These are phyloP conservation scores for Hydropsyche betteni DNA, from an alignment of 2,888 invertebrate species.

Conservation along the genomic window DNA sequence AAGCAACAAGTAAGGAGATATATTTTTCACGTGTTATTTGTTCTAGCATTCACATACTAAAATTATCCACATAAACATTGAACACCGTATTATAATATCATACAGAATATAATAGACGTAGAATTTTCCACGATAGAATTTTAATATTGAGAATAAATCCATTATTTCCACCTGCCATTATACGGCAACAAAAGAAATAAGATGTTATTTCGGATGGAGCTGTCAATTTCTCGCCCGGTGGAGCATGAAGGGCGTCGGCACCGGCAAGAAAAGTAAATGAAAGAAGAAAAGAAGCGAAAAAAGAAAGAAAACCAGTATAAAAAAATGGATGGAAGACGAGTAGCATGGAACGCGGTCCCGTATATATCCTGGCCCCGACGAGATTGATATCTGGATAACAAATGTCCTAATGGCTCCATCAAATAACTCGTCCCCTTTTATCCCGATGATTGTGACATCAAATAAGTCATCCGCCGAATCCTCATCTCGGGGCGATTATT, in stretches of 20 bases:
- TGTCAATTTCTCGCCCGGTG: slow-evolving; percentile 40
- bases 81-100: too few relatives aligned
- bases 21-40: too few relatives aligned
- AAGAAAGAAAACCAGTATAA: slow-evolving; percentile 1
- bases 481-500: slow-evolving; percentile 26
- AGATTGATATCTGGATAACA: slow-evolving; percentile 39
- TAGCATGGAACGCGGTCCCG: neutral
- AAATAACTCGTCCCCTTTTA: slow-evolving; percentile 25
- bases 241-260: slow-evolving; percentile 31
- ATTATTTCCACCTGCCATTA: slow-evolving; percentile 33
- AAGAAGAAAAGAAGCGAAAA: slow-evolving; percentile 19
- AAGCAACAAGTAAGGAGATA: too few relatives aligned
- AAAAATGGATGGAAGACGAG: neutral
- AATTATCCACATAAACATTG: too few relatives aligned
- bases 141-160: slow-evolving; percentile 29
- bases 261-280: slow-evolving; percentile 25
- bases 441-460: slow-evolving; percentile 30
- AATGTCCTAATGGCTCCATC: slow-evolving; percentile 32
- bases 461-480: slow-evolving; percentile 30
- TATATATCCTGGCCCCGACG: slow-evolving; percentile 17
- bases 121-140: neutral
- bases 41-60: too few relatives aligned
- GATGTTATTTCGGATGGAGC: slow-evolving; percentile 41
- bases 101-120: too few relatives aligned
- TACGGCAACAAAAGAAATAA: slow-evolving; percentile 30